Base-by-base conservation (phyloP, 1,140 invertebrate species). In the Pseudomyrmex dendroicus region DNA sequence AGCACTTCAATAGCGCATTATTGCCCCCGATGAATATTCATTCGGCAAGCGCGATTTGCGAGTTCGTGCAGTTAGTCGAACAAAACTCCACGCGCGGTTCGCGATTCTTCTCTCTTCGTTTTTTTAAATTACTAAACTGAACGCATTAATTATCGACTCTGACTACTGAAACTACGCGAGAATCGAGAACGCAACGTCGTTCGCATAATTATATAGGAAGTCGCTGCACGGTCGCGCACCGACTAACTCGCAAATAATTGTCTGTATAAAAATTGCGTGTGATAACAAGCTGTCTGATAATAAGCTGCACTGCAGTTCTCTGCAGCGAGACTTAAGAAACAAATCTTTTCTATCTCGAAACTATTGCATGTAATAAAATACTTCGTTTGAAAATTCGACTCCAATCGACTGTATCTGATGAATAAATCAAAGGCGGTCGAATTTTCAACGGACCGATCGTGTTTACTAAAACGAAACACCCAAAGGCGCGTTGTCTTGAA, bases 1-100 rank as follows among this genome's bases (percentile, higher is more conserved):
- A 56, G 15, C 12, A 17, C 35, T 25, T 67, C 13, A 57, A 68
- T 57, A 54, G 52, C 66, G 20, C 66, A 25, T 20, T 20, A 78
- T 78, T n/a, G 62, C 7, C n/a, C 4, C 0, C 20, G 15, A 70
- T 80, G 50, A 77, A 77, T 57, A 70, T 59, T 70, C n/a, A 59
- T 48, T 67, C 35, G 52, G 1, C 44, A 15, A 3, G 48, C 20
- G 46, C 56, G n/a, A 66, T 64, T 54, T 25, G 73, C 25, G 22
- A 68, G 5, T 22, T 20, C 46, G 54, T 44, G 70, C 73, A 76
- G n/a, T 76, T 22, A 35, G 13, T 74, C 20, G 12, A 35, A 54
- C 20, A 20, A 17, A 5, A 44, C 63, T 48, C 17, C 7, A 4
- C 63, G 35, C 5, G 35, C 22, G 63, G 48, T 12, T 63, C 5